Percentiles rank a stretch among this genome's conserved stretches.
Conservation (phyloP, 1,140 invertebrate genomes). For the Aphaenogaster ashmeadi region DNA sequence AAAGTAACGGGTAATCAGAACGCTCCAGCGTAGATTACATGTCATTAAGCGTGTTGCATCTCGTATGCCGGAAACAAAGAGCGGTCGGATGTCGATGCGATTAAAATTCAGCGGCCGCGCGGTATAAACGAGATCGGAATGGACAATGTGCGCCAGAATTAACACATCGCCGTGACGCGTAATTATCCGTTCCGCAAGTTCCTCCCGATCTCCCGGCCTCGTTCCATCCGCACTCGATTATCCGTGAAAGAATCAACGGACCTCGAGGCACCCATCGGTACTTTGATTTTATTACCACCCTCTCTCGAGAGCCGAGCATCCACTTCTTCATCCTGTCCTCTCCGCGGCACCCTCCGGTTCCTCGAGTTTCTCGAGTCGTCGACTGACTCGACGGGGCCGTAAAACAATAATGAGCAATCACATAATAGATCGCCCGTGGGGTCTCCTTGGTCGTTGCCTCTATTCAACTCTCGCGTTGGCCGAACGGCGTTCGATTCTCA, state of each 20-base stretch:
- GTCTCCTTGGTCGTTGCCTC: slow-evolving; percentile 35
- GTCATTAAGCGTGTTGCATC: slow-evolving; percentile 15
- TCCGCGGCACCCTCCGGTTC: slow-evolving; percentile 19
- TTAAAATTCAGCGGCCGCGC: slow-evolving; percentile 51
- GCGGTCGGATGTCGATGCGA: slow-evolving; percentile 27
- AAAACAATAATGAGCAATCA: slow-evolving; percentile 74
- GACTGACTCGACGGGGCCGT: slow-evolving; percentile 52
- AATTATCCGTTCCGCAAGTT: slow-evolving; percentile 55
- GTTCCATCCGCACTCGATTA: slow-evolving; percentile 32
- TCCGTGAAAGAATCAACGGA: slow-evolving; percentile 55
- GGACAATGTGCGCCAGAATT: slow-evolving; percentile 52
- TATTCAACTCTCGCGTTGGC: slow-evolving; percentile 36
- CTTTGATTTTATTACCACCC: slow-evolving; percentile 68
- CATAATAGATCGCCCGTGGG: slow-evolving; percentile 64
- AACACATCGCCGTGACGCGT: slow-evolving; percentile 62
- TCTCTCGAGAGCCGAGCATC: not conserved
- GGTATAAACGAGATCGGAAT: slow-evolving; percentile 44
- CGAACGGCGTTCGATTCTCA: slow-evolving; percentile 51
- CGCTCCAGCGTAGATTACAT: slow-evolving; percentile 17
- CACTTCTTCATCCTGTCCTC: slow-evolving; percentile 42
- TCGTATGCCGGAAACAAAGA: slow-evolving; percentile 6
- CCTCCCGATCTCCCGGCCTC: too few species aligned
- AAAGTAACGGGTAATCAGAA: slow-evolving; percentile 35
- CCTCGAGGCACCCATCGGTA: slow-evolving; percentile 39
- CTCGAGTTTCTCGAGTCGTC: slow-evolving; percentile 46